Conservation (phyloP, 2,797 vertebrate species). For the Coreius guichenoti region DNA sequence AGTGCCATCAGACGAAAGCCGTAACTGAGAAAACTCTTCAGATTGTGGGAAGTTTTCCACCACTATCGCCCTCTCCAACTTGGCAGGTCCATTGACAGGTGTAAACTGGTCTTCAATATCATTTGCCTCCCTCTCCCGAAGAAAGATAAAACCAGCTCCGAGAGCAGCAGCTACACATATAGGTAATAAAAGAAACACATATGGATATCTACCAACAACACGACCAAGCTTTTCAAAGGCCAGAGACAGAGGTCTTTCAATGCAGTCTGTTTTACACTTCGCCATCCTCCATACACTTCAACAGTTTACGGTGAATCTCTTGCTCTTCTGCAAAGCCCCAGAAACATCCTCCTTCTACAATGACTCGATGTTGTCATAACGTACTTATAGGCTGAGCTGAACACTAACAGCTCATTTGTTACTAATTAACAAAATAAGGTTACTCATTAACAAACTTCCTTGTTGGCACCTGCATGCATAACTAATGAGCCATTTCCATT, state of each 20-base stretch:
- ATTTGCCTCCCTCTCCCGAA: slow-evolving; percentile 56
- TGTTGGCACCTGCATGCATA: background rate
- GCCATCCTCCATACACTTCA: background rate
- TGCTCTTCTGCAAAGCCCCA: background rate
- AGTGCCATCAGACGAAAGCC: slow-evolving; percentile 54
- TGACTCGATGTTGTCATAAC: background rate
- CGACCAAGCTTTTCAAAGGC: slow-evolving; percentile 53
- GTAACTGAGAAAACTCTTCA: slow-evolving; percentile 70
- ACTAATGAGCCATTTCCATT: too few species aligned
- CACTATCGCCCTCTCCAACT: slow-evolving; percentile 70
- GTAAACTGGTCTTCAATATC: slow-evolving; percentile 76
- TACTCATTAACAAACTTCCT: background rate
- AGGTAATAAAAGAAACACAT: slow-evolving; percentile 58
- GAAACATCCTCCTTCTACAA: background rate
- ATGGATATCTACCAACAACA: slow-evolving; percentile 60
- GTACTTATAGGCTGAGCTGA: background rate
- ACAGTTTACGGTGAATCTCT: background rate
- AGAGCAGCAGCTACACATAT: slow-evolving; percentile 65
- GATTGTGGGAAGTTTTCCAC: slow-evolving; percentile 60
- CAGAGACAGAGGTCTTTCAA: slow-evolving; percentile 57
- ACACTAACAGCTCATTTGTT: background rate
- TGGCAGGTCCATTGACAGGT: slow-evolving; percentile 69
- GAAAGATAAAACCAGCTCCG: slow-evolving; percentile 65
- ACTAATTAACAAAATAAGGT: background rate
- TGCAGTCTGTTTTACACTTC: slow-evolving; percentile 58